Base-by-base conservation (phyloP, 2,797 vertebrate species). In the Chanos chanos region DNA sequence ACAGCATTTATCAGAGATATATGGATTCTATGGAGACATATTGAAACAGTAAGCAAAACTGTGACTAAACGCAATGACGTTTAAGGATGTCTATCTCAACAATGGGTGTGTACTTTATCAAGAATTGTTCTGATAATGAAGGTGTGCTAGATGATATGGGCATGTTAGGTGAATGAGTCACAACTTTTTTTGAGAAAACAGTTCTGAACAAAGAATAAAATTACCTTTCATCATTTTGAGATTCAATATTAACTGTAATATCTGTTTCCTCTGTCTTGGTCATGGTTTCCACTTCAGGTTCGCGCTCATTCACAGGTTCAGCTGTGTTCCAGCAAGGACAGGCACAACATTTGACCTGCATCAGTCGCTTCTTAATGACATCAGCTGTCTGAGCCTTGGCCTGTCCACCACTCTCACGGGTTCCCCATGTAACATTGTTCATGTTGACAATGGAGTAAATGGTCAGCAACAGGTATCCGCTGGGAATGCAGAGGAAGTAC, bases 401-500 rank as follows among this genome's bases (percentile, higher is more conserved):
- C 18, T 52, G 25, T 18, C 51, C 34, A 4, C 53, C 60, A 1
- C 64, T 60, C 48, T 83, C 81, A 5, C 78, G 55, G 2, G 81
- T 83, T 4, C 81, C 81, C 81, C 81, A 82, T 0, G 80, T 69
- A n/a, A 83, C 71, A 31, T 79, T 73, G 67, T 81, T 77, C 81
- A 83, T 75, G 57, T 82, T 83, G 18, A 81, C 77, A 16, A 82
- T 68, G 4, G 77, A 74, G 41, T 82, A 83, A 45, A 83, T 83
- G 18, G 48, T 25, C 7, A 83, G 64, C 6, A 81, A 59, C n/a
- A 82, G 66, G 27, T 81, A 83, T 1, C 70, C 78, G 28, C 76
- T 81, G 7, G 81, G 80, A 15, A 81, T 73, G 43, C 71, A 77
- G 7, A 82, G 48, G 36, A 77, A 66, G 48, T 82, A 83, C 5